phyloP scores from a whole-genome alignment of 2,113 vertebrate genomes.

The Toxotes jaculatrix region DNA sequence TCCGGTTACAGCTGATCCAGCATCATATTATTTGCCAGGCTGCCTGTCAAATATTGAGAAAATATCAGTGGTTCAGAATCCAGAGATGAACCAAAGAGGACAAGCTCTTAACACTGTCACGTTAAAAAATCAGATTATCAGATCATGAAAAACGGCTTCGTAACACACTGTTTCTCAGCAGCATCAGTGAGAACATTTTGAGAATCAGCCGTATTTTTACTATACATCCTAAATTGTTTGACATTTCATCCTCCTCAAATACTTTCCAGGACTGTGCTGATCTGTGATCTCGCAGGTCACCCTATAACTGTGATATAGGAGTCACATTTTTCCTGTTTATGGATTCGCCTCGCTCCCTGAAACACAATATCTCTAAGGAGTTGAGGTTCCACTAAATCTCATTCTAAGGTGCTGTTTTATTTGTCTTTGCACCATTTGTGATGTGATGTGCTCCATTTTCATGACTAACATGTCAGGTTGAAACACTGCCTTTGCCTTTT shows the following conservation, averaged over 20 bases:
- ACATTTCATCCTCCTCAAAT: neutral
- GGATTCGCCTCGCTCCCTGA: neutral
- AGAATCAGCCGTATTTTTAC: neutral
- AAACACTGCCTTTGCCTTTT: neutral
- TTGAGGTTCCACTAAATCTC: neutral
- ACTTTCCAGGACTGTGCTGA: neutral
- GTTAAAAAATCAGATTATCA: no score
- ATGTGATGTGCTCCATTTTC: neutral
- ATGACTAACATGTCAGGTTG: neutral
- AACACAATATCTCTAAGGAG: neutral
- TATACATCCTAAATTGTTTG: neutral
- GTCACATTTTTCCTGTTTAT: neutral
- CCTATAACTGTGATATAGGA: neutral
- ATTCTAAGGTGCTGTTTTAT: neutral
- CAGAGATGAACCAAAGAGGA: neutral
- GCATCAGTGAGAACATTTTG: no score
- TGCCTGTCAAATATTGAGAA: conserved; percentile 25
- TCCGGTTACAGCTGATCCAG: conserved; percentile 4
- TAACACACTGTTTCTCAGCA: neutral
- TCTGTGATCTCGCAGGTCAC: neutral
- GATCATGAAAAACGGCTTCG: neutral
- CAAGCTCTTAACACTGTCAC: neutral
- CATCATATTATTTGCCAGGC: neutral
- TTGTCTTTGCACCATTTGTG: no score
- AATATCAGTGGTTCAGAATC: neutral